phyloP scores from a whole-genome alignment of 1,140 invertebrate genomes.

The Aphaenogaster floridana region DNA sequence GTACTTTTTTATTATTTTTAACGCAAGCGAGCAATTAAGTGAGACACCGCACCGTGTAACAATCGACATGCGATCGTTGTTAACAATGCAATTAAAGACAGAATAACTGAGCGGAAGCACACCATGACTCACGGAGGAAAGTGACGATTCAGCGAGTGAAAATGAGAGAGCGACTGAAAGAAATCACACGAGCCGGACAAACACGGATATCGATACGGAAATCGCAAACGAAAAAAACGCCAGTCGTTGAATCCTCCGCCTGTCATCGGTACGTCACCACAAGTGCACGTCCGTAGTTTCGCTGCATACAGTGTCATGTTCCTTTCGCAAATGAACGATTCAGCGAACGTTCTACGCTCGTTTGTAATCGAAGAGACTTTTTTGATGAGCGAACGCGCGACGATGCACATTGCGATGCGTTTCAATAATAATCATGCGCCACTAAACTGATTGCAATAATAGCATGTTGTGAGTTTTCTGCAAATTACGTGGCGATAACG shows the following conservation, averaged over 20 bases:
- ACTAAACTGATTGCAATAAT: slow-evolving; percentile 11
- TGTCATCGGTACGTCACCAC: slow-evolving; percentile 79
- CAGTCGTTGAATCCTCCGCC: slow-evolving; percentile 74
- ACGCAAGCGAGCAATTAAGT: slow-evolving; percentile 15
- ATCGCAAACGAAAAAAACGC: slow-evolving; percentile 58
- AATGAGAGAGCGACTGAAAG: slow-evolving; percentile 59
- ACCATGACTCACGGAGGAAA: slow-evolving; percentile 71
- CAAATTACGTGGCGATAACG: not conserved
- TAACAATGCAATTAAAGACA: slow-evolving; percentile 46
- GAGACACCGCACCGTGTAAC: slow-evolving; percentile 18
- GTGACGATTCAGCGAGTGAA: slow-evolving; percentile 66
- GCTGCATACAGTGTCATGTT: slow-evolving; percentile 45
- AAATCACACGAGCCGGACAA: slow-evolving; percentile 46
- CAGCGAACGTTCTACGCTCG: not conserved
- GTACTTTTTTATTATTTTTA: slow-evolving; percentile 19
- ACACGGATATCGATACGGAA: slow-evolving; percentile 53
- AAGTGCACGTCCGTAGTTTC: slow-evolving; percentile 74
- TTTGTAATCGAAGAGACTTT: slow-evolving; percentile 36
- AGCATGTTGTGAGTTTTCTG: slow-evolving; percentile 32
- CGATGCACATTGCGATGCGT: slow-evolving; percentile 35
- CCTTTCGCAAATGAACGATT: slow-evolving; percentile 40
- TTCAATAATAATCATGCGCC: not conserved
- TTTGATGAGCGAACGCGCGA: not conserved
- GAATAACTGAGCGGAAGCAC: slow-evolving; percentile 62
- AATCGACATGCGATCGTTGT: slow-evolving; percentile 35